phyloP scores from a whole-genome alignment of 2,113 vertebrate species.

The Silurus asotus region DNA sequence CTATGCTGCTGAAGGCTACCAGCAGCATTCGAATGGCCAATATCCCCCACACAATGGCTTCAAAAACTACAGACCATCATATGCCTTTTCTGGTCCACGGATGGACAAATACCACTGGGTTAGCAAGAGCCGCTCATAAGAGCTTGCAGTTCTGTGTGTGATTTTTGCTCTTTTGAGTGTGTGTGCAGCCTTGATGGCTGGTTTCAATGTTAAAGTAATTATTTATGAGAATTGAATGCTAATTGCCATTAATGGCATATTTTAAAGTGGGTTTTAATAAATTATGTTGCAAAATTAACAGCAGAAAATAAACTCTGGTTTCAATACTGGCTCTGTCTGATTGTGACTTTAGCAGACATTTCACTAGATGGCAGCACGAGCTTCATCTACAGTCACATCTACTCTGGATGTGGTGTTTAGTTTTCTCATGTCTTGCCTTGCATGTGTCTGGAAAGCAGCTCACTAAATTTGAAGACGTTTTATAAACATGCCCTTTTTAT shows the following conservation, averaged over 20 bases:
- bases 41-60: conserved; percentile 67
- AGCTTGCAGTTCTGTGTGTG: neutral
- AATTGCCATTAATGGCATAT: conserved; percentile 22
- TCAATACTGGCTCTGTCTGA: neutral
- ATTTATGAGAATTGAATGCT: conserved; percentile 31
- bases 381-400: neutral
- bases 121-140: conserved; percentile 75
- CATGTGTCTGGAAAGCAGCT: neutral
- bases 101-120: conserved; percentile 94
- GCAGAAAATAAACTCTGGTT: conserved; percentile 25
- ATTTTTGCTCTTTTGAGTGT: too few species aligned
- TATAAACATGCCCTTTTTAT: neutral
- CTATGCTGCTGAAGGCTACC: conserved; percentile 64
- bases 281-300: neutral
- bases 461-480: neutral
- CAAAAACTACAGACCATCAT: conserved; percentile 64
- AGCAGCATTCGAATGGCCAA: conserved; percentile 51
- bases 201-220: conserved; percentile 39
- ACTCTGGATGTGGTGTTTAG: neutral
- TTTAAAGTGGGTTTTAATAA: conserved; percentile 17
- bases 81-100: conserved; percentile 70
- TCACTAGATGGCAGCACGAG: conserved; percentile 7
- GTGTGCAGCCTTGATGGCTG: conserved; percentile 12
- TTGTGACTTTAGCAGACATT: neutral
- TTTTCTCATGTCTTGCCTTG: neutral